These are phyloP conservation scores for Euwallacea fornicatus DNA, from an alignment of 1,140 invertebrate genomes.

Conservation along the genomic window DNA sequence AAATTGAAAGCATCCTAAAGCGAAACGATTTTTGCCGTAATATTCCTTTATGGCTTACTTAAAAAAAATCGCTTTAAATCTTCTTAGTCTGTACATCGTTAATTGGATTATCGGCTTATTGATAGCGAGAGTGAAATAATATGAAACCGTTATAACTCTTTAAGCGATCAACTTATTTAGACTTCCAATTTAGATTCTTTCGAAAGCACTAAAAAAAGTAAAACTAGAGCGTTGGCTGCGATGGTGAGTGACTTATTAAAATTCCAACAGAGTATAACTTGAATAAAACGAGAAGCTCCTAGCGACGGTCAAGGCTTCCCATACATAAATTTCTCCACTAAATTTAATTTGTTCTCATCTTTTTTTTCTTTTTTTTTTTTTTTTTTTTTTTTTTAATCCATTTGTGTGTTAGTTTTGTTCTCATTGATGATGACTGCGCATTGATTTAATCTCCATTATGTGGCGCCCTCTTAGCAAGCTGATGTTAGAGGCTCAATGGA, in stretches of 20 bases:
- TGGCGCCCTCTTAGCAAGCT: background rate
- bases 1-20: too few relatives aligned
- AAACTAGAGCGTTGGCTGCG: background rate
- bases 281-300: background rate
- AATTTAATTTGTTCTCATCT: background rate
- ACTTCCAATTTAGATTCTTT: too few relatives aligned
- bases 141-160: too few relatives aligned
- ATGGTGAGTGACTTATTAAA: slow-evolving; percentile 2
- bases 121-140: too few relatives aligned
- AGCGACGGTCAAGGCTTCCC: background rate
- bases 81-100: too few relatives aligned
- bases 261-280: background rate
- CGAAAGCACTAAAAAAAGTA: background rate
- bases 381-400: background rate
- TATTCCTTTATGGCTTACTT: too few relatives aligned
- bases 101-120: too few relatives aligned
- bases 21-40: too few relatives aligned
- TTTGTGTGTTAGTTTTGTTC: background rate
- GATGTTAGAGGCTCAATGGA: background rate
- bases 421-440: too few relatives aligned
- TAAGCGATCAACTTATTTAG: too few relatives aligned
- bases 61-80: too few relatives aligned
- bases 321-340: background rate
- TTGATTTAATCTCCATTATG: background rate
- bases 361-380: too few relatives aligned